Evolutionary conservation across 2,888 invertebrate species (phyloP), one percentile per base, ranked within the genome.

Genomic region (Zonitis immaculata): DNA sequence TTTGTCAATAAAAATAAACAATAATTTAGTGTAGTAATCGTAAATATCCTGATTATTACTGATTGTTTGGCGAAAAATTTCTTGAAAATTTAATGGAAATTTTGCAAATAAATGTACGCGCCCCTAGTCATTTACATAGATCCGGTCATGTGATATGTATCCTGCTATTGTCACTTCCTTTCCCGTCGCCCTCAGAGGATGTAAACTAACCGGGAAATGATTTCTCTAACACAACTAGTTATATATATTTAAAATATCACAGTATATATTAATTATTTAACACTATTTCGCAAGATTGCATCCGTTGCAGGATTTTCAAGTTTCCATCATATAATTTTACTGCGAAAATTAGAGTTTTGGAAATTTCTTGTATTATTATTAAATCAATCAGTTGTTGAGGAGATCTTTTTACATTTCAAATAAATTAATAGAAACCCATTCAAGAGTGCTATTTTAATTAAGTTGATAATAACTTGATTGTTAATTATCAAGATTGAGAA

Each of bases 71-170:
- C 9, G 25, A n/a, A 7, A 42, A 52, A 42, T 25, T 50, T 49
- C 42, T 43, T 39, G 11, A 14, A 44, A 43, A 48, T 4, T 14
- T 14, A 27, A 27, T 48, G 18, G 28, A 49, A 56, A 52, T 43
- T 45, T 52, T 52, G 50, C 55, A 55, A 52, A 55, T 56, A 52
- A n/a, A 47, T 50, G 45, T 48, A 53, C 53, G 56, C 43, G 53
- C 56, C 56, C 56, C 56, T 53, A 65, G 61, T 68, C 65, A 68
- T 69, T 71, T 66, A 70, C 65, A 65, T 62, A 66, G 66, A 69
- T 72, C 72, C 72, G 71, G 71, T 72, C 72, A 72, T 70, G 68
- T 72, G 72, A 70, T 64, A 71, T 69, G 66, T 72, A 72, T 72
- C 72, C 72, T 72, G 72, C 71, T 63, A 71, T 71, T 72, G 68